Percentiles rank a stretch among this genome's conserved stretches.
Evolutionary conservation across 2,113 vertebrate genomes (phyloP).

Genomic region (Psophia crepitans): DNA sequence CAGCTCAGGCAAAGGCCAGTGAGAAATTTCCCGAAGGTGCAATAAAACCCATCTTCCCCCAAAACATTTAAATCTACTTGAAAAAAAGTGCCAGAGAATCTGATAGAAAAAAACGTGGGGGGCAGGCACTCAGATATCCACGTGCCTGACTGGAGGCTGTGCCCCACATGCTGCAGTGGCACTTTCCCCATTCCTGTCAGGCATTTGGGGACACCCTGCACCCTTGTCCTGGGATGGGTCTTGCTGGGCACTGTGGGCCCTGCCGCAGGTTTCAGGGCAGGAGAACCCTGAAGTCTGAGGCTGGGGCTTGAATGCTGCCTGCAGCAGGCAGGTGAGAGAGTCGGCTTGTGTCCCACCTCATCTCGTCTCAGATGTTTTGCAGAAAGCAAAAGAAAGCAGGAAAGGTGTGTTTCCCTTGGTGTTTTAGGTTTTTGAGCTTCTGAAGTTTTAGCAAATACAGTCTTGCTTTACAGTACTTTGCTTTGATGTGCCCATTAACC

Average conservation of each 20-base stretch:
- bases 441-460: background rate
- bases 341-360: background rate
- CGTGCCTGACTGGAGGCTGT: rapidly evolving
- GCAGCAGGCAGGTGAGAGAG: background rate
- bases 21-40: background rate
- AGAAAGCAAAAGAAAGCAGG: background rate
- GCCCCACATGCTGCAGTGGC: background rate
- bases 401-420: rapidly evolving
- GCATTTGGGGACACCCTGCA: rapidly evolving
- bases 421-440: background rate
- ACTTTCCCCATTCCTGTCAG: background rate
- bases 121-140: rapidly evolving
- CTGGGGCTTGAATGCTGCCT: rapidly evolving
- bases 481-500: background rate
- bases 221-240: background rate
- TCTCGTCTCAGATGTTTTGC: background rate
- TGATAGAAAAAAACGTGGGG: background rate
- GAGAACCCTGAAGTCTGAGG: background rate
- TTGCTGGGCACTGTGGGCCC: rapidly evolving
- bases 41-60: background rate
- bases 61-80: background rate
- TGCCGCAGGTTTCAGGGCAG: background rate
- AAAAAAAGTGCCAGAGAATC: background rate
- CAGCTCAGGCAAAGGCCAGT: background rate
- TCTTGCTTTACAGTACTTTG: background rate